phyloP scores from a whole-genome alignment of 2,888 invertebrate genomes.

The Drosophila picticornis region DNA sequence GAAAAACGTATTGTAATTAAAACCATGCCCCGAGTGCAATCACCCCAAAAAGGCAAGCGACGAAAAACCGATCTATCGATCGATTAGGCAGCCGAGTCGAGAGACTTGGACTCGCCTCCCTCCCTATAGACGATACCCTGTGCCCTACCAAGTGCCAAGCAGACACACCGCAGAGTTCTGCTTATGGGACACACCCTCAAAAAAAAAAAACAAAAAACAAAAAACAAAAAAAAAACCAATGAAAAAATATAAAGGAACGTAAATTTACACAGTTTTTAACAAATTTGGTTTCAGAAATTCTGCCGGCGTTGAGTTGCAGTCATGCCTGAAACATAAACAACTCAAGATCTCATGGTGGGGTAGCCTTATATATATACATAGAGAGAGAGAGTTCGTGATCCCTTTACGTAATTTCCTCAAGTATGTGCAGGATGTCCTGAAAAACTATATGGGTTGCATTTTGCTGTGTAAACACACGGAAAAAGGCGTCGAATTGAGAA shows the following conservation, averaged over 20 bases:
- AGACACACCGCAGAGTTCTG: conserved; percentile 68
- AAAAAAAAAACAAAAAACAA: conserved; percentile 10
- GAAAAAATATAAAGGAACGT: conserved; percentile 53
- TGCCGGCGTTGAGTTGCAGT: conserved; percentile 70
- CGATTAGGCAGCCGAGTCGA: conserved; percentile 71
- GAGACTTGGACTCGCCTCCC: conserved; percentile 39
- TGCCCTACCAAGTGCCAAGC: conserved; percentile 43
- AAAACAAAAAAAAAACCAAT: conserved; percentile 7
- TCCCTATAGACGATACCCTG: conserved; percentile 8
- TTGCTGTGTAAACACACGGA: conserved; percentile 78
- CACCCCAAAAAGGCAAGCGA: conserved; percentile 66
- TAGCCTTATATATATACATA: background rate
- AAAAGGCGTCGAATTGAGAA: conserved; percentile 66
- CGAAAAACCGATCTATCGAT: conserved; percentile 62
- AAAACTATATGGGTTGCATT: conserved; percentile 67
- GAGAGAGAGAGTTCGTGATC: conserved; percentile 69
- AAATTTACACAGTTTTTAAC: conserved; percentile 79
- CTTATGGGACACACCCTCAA: conserved; percentile 77
- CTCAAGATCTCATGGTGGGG: conserved; percentile 59
- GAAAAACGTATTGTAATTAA: conserved; percentile 57
- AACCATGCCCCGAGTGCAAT: conserved; percentile 66
- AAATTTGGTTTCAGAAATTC: conserved; percentile 68
- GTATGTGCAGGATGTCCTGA: conserved; percentile 66
- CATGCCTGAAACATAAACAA: conserved; percentile 80
- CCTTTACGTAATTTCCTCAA: conserved; percentile 78